phyloP scores from a whole-genome alignment of 2,888 invertebrate genomes.

The Callimorpha dominula region DNA sequence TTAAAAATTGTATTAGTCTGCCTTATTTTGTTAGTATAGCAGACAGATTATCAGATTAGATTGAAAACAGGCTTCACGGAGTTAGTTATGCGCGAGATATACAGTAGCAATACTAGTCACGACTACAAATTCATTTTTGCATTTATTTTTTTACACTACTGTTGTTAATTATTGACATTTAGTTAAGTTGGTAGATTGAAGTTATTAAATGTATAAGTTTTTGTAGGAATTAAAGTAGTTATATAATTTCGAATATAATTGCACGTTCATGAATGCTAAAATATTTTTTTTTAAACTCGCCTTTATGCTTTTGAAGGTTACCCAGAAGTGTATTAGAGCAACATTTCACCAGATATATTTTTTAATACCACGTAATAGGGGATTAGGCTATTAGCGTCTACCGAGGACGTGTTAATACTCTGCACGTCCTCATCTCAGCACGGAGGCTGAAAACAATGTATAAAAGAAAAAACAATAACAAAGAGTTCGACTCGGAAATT shows the following conservation, averaged over 20 bases:
- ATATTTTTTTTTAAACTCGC: not conserved
- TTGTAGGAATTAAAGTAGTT: not conserved
- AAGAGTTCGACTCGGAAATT: no score
- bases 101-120: not conserved
- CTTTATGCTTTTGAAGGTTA: not conserved
- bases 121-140: not conserved
- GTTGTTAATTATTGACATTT: not conserved
- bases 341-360: no score
- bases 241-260: not conserved
- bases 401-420: not conserved
- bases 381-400: not conserved
- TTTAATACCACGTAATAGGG: not conserved
- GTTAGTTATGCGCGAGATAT: not conserved
- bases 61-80: constrained; percentile 1
- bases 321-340: not conserved
- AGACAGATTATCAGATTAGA: constrained; percentile 4
- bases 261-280: not conserved
- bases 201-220: no score
- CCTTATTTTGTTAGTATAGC: not conserved
- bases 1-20: not conserved
- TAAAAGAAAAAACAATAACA: not conserved
- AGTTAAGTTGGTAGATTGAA: not conserved
- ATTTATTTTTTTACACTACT: not conserved
- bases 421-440: no score
- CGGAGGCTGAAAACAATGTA: not conserved